Evolutionary conservation across 1,140 invertebrate species (phyloP).

Genomic region (Bombus confusus): DNA sequence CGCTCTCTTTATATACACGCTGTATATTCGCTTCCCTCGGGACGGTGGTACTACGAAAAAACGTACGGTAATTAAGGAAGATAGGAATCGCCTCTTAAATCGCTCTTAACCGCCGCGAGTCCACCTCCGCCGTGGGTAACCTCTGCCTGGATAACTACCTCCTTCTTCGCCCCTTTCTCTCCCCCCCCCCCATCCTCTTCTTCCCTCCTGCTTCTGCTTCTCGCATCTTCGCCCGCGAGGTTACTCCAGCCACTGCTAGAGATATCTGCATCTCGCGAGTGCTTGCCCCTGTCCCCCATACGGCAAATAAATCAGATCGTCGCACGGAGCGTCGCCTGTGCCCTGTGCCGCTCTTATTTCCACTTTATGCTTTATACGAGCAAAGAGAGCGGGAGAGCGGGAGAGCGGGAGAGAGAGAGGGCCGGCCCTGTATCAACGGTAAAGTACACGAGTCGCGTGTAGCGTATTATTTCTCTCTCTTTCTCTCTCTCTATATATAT

Average conservation of each 20-base stretch:
- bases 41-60: constrained; percentile 68
- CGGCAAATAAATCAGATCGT: constrained; percentile 52
- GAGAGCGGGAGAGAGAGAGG: background rate
- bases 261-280: constrained; percentile 71
- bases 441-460: background rate
- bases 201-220: background rate
- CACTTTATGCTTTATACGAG: background rate
- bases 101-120: constrained; percentile 65
- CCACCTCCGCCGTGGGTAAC: constrained; percentile 59
- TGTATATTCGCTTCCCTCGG: background rate
- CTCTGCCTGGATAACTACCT: constrained; percentile 49
- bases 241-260: constrained; percentile 47
- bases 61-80: constrained; percentile 74
- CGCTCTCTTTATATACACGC: background rate
- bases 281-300: constrained; percentile 31
- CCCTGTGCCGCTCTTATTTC: constrained; percentile 23
- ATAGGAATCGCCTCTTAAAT: constrained; percentile 75
- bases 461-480: too few relatives aligned
- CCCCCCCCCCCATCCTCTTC: background rate
- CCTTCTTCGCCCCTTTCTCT: constrained; percentile 4
- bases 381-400: background rate
- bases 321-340: constrained; percentile 4
- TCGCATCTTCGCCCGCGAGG: constrained; percentile 27
- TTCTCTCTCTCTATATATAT: background rate
- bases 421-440: too few relatives aligned